Evolutionary conservation across 2,113 vertebrate genomes (phyloP).

Genomic region (Passer domesticus): DNA sequence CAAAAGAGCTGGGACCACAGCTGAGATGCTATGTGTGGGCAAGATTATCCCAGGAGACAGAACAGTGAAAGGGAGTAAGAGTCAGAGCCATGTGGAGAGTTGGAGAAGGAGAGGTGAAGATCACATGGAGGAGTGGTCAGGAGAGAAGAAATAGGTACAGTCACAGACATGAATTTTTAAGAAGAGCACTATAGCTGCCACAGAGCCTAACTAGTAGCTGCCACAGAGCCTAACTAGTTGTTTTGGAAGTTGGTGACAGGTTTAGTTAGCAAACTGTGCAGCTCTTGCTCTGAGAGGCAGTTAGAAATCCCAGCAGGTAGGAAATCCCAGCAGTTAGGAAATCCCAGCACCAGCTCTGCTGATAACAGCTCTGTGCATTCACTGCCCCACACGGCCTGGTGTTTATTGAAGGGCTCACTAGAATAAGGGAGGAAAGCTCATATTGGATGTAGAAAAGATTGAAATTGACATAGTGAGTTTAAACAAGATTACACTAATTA

Average conservation of each 20-base stretch:
- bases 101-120: background rate
- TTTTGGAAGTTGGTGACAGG: background rate
- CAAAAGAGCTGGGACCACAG: background rate
- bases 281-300: background rate
- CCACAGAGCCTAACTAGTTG: background rate
- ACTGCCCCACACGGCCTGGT: background rate
- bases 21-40: rapidly evolving
- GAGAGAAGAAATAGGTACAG: background rate
- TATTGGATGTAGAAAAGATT: background rate
- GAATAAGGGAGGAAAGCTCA: constrained; percentile 1
- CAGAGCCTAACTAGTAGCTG: background rate
- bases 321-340: background rate
- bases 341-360: background rate
- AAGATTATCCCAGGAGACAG: background rate
- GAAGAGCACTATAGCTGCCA: background rate
- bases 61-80: background rate
- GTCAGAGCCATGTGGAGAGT: background rate
- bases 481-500: constrained; percentile 44
- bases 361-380: background rate
- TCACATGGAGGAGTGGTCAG: background rate
- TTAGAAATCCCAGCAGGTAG: background rate
- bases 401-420: background rate
- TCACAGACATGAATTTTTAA: background rate
- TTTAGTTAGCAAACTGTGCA: background rate
- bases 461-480: background rate